A percentile compares a stretch with the other conserved stretches of the same genome.
Evolutionary conservation across 2,888 invertebrate species (phyloP).

Genomic region (Ichneumon xanthorius): DNA sequence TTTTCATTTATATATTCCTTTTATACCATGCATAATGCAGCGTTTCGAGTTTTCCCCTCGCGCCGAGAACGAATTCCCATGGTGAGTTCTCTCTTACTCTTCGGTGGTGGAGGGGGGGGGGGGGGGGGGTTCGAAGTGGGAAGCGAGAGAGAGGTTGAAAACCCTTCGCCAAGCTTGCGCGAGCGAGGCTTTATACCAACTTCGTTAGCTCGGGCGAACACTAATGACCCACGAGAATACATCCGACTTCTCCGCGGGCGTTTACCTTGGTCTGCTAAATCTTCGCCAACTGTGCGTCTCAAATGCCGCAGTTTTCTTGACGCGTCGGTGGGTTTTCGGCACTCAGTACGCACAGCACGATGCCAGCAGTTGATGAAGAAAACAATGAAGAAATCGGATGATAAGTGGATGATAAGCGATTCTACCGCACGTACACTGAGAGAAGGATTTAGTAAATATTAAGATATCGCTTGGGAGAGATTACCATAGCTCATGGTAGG

Average conservation of each 20-base stretch:
- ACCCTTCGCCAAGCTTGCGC: slow-evolving; percentile 56
- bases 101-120: neutral
- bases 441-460: too few species aligned
- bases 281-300: slow-evolving; percentile 40
- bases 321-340: neutral
- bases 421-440: neutral
- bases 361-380: neutral
- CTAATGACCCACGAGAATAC: slow-evolving; percentile 80
- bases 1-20: slow-evolving; percentile 76
- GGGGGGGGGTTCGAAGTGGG: slow-evolving; percentile 1
- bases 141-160: slow-evolving; percentile 57
- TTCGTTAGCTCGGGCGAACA: slow-evolving; percentile 77
- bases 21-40: slow-evolving; percentile 75
- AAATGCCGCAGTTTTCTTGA: slow-evolving; percentile 53
- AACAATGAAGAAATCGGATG: neutral
- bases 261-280: slow-evolving; percentile 27
- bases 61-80: slow-evolving; percentile 16
- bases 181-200: slow-evolving; percentile 69
- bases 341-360: neutral
- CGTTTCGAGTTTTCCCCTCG: slow-evolving; percentile 58
- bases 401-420: neutral
- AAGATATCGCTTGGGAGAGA: too few species aligned
- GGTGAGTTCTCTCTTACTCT: slow-evolving; percentile 19
- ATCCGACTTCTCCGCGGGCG: slow-evolving; percentile 66
- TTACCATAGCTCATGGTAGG: too few species aligned